Conservation (phyloP, 2,888 invertebrate species). For the Xestobium rufovillosum region DNA sequence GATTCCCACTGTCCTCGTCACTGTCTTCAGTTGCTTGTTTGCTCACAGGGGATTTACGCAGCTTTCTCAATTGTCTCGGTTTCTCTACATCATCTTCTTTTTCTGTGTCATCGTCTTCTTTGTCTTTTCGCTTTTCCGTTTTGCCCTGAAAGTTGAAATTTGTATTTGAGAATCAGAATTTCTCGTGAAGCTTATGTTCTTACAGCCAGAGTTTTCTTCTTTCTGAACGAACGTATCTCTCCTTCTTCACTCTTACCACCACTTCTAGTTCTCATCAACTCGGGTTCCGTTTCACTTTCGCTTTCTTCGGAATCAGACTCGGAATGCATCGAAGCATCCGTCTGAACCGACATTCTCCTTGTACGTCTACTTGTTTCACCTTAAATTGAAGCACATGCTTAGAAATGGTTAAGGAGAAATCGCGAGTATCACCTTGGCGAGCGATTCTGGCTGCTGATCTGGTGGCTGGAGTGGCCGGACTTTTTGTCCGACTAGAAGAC, state of each 20-base stretch:
- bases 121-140: conserved; percentile 37
- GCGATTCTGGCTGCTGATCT: conserved; percentile 43
- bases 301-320: conserved; percentile 51
- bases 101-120: conserved; percentile 45
- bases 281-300: conserved; percentile 33
- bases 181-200: background rate
- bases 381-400: conserved; percentile 8
- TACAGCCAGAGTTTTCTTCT: background rate
- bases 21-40: conserved; percentile 44
- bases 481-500: conserved; percentile 56
- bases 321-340: conserved; percentile 51
- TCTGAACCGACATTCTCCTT: conserved; percentile 51
- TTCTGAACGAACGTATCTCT: conserved; percentile 27
- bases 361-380: conserved; percentile 33
- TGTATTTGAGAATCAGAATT: background rate
- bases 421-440: conserved; percentile 36
- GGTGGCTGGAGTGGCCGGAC: conserved; percentile 52
- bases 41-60: conserved; percentile 40
- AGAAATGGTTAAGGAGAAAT: too few relatives aligned
- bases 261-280: conserved; percentile 34
- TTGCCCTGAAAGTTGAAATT: conserved; percentile 24
- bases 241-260: conserved; percentile 35
- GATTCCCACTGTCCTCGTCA: conserved; percentile 42
- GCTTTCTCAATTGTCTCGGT: conserved; percentile 36
- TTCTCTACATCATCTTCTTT: conserved; percentile 38